Conservation (phyloP, 2,888 invertebrate genomes). For the Drosophila limbata region DNA sequence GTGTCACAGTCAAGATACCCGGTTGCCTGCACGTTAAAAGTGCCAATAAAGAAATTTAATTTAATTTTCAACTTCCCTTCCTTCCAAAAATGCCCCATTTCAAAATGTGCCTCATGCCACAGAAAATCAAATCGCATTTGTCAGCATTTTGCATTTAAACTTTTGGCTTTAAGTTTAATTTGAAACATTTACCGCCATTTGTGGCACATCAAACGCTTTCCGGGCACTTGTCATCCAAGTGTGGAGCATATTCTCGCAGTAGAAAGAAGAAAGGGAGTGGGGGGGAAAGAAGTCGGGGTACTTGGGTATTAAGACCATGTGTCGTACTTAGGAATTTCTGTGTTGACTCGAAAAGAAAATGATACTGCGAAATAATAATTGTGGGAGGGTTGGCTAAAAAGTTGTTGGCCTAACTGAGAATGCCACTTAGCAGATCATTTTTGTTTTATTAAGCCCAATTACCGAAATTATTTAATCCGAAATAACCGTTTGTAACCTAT, state of each 20-base stretch:
- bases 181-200: conserved; percentile 65
- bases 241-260: not conserved
- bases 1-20: conserved; percentile 9
- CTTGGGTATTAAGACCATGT: conserved; percentile 9
- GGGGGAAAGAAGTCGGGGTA: not conserved
- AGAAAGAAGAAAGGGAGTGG: not conserved
- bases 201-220: conserved; percentile 60
- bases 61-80: conserved; percentile 63
- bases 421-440: no score
- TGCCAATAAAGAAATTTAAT: conserved; percentile 77
- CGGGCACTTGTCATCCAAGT: conserved; percentile 29
- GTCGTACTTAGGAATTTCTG: conserved; percentile 5
- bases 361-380: not conserved
- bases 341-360: not conserved
- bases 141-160: conserved; percentile 76
- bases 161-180: conserved; percentile 62
- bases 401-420: not conserved
- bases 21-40: conserved; percentile 28
- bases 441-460: no score
- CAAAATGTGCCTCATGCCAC: conserved; percentile 11
- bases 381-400: not conserved
- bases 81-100: not conserved
- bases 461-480: no score
- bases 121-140: conserved; percentile 71
- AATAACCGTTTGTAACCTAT: no score